Percentiles rank a stretch among this genome's conserved stretches.
Conservation (phyloP, 2,113 vertebrate genomes). For the Condylura cristata region DNA sequence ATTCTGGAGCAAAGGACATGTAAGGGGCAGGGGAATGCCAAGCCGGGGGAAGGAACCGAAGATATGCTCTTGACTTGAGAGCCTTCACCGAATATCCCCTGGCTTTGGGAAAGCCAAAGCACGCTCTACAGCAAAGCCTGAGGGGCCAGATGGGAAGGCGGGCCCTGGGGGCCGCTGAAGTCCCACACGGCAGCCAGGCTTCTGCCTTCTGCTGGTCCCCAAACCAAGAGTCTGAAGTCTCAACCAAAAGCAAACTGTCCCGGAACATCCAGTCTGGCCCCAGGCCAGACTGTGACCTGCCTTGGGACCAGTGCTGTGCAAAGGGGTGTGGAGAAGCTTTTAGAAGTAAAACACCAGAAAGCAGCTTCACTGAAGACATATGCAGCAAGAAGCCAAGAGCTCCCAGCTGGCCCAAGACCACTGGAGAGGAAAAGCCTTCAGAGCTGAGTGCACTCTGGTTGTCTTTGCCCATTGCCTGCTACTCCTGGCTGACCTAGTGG, state of each 20-base stretch:
- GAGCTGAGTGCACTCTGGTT: background rate
- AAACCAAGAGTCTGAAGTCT: background rate
- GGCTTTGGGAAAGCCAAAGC: background rate
- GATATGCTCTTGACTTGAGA: background rate
- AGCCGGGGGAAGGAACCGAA: background rate
- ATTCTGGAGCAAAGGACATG: background rate
- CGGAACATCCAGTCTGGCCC: constrained; percentile 2
- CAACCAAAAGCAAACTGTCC: background rate
- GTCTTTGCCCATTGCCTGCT: background rate
- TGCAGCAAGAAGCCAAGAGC: constrained; percentile 6
- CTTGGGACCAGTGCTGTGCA: background rate
- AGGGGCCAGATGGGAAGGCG: background rate
- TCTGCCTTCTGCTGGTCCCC: background rate
- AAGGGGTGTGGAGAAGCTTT: background rate
- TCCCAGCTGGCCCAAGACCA: constrained; percentile 6
- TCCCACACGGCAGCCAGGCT: background rate
- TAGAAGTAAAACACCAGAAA: constrained; percentile 44
- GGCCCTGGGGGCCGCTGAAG: background rate
- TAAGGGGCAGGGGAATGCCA: background rate
- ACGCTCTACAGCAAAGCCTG: background rate
- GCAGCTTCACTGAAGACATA: constrained; percentile 52
- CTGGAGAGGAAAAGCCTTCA: constrained; percentile 56
- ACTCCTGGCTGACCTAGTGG: background rate
- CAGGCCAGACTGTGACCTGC: background rate
- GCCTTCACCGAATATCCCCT: constrained; percentile 19